Conservation (phyloP, 2,113 vertebrate species). For the Colistium nudipinnis region DNA sequence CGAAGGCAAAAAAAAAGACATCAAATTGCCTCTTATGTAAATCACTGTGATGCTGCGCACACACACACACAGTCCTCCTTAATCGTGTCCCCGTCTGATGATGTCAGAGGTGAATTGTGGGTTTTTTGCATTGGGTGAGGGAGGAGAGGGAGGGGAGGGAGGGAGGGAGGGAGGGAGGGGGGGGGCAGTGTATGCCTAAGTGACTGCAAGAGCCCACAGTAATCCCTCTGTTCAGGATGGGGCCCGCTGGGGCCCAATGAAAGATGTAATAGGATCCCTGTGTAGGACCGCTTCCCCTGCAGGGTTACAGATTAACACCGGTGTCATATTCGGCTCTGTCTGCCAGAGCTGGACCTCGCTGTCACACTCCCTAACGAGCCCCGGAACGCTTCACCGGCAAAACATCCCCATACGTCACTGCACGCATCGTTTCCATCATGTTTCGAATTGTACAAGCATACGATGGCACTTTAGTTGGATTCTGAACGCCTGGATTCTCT, state of each 20-base stretch:
- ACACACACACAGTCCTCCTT: slow-evolving; percentile 10
- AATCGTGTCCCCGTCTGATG: slow-evolving; percentile 53
- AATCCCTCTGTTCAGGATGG: slow-evolving; percentile 72
- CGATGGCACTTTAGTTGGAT: no score
- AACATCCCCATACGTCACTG: slow-evolving; percentile 1
- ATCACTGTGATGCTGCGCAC: slow-evolving; percentile 12
- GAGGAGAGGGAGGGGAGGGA: background rate
- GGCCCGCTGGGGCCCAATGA: slow-evolving; percentile 85
- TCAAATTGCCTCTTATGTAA: slow-evolving; percentile 54
- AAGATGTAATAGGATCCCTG: slow-evolving; percentile 91
- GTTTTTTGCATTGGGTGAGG: no score
- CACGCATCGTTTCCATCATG: background rate
- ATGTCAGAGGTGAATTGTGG: slow-evolving; percentile 61
- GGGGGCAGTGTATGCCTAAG: slow-evolving; percentile 59
- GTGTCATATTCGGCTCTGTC: slow-evolving; percentile 88
- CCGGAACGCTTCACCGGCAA: slow-evolving; percentile 35
- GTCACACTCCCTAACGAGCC: slow-evolving; percentile 63
- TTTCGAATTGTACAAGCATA: background rate
- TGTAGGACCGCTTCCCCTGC: slow-evolving; percentile 88
- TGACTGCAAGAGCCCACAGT: slow-evolving; percentile 68
- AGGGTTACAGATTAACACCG: slow-evolving; percentile 90
- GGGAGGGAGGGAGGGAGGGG: background rate
- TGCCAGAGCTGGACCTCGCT: slow-evolving; percentile 83
- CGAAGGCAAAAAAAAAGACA: slow-evolving; percentile 30
- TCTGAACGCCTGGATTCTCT: background rate